These are phyloP conservation scores for Cettia cetti DNA, from an alignment of 2,113 vertebrate genomes.

Conservation along the genomic window DNA sequence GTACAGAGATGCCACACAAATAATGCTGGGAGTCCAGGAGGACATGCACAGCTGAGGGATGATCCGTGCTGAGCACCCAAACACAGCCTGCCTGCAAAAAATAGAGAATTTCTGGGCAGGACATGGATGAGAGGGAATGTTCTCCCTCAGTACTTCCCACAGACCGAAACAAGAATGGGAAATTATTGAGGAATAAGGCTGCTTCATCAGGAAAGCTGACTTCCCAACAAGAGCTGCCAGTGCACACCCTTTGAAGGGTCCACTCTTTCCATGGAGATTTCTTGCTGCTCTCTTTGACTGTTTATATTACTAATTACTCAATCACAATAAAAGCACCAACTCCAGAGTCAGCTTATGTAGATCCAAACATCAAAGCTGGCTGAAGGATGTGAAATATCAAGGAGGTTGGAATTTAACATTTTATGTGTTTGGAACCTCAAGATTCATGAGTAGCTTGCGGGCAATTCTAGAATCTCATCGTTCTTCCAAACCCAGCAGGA, in stretches of 20 bases:
- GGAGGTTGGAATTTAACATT: not conserved
- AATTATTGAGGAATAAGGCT: not conserved
- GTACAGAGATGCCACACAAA: not conserved
- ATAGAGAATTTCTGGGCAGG: not conserved
- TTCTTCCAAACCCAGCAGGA: not conserved
- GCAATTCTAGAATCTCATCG: not conserved
- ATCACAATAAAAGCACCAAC: not conserved
- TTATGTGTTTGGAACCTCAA: not conserved
- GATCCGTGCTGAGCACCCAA: not conserved
- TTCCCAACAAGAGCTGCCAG: not conserved
- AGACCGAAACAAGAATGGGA: not conserved
- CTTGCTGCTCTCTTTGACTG: not conserved
- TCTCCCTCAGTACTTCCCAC: not conserved
- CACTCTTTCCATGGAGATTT: not conserved
- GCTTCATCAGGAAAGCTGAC: not conserved
- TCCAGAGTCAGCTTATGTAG: not conserved
- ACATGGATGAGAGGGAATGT: not conserved
- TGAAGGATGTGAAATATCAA: not conserved
- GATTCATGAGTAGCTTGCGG: not conserved
- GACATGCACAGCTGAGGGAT: not conserved
- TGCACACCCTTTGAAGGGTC: not conserved
- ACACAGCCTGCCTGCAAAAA: not conserved
- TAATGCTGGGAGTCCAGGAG: not conserved
- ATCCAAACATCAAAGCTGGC: not conserved
- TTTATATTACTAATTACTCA: not conserved